A percentile compares a stretch with the other conserved stretches of the same genome.
These are phyloP conservation scores for Agrochola lychnidis DNA, from an alignment of 2,888 invertebrate genomes.

Conservation along the genomic window DNA sequence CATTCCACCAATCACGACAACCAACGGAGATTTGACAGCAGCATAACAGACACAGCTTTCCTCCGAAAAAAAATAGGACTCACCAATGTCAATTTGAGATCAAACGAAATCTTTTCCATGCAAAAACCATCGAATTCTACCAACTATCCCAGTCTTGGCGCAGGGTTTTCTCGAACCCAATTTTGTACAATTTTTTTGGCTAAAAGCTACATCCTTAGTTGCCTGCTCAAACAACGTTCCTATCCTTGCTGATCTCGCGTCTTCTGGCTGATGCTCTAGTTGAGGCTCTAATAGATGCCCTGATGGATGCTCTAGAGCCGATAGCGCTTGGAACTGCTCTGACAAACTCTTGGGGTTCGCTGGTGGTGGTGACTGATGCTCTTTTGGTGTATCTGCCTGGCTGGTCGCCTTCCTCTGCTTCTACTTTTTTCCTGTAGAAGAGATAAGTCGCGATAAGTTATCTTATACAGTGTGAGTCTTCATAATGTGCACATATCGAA, in stretches of 20 bases:
- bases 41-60: background rate
- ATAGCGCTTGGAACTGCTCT: conserved; percentile 80
- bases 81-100: conserved; percentile 41
- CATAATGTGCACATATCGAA: too few relatives aligned
- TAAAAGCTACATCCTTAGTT: conserved; percentile 31
- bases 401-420: conserved; percentile 71
- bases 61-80: background rate
- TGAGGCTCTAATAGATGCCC: conserved; percentile 79
- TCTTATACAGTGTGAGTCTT: background rate
- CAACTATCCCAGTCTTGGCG: conserved; percentile 36
- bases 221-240: conserved; percentile 67
- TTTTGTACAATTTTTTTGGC: conserved; percentile 55
- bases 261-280: conserved; percentile 68
- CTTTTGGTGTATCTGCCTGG: conserved; percentile 79
- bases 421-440: conserved; percentile 74
- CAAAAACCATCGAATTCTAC: conserved; percentile 16
- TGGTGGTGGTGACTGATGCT: conserved; percentile 68
- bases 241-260: conserved; percentile 66
- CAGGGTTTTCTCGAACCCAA: conserved; percentile 30
- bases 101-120: conserved; percentile 37
- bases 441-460: background rate
- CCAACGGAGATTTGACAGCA: background rate
- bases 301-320: conserved; percentile 84
- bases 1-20: conserved; percentile 3
- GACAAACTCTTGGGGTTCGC: conserved; percentile 77